Evolutionary conservation across 2,888 invertebrate genomes (phyloP), one percentile per base, ranked within the genome.

Genomic region (Mamestra brassicae): DNA sequence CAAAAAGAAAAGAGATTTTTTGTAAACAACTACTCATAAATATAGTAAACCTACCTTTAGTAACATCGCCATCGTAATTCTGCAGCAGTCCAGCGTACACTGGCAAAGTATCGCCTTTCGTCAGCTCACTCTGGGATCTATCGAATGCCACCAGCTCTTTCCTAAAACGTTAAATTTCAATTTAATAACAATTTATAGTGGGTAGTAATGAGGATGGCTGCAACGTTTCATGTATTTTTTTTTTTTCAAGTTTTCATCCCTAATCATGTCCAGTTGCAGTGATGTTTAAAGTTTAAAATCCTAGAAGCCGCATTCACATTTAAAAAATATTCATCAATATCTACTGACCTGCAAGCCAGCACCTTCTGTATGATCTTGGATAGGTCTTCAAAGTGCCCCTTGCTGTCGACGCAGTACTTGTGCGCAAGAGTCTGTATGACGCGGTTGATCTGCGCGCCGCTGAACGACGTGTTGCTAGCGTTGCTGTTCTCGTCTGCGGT

Each of bases 381-480:
- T 2, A 99, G 97, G 91, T 99, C 99, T 91, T 99, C 99, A 93
- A 99, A 99, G 10, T 99, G 98, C 7, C 98, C 98, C 93, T 99
- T 99, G 92, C 99, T 99, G 89, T 99, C 99, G 64, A 98, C 98
- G 93, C 99, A 99, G 94, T 99, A 99, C 91, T 99, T 98, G 93
- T 99, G 99, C 3, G 99, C 99, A 58, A 99, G 97, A 85, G 98
- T 97, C 92, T 99, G 99, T 88, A 99, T 99, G 68, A 98, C 98
- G 92, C 98, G 98, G 94, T 99, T 99, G 61, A 99, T 99, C 93
- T 98, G 98, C 47, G 97, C 97, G 63, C 97, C 97, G 83, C 97
- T 96, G 90, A 97, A 96, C 62, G 96, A 95, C 0, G 97, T 96
- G 68, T 94, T 94, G 81, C 96, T 96, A 1, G 95, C 93, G 85